These are phyloP conservation scores for Nezara viridula DNA, from an alignment of 2,888 invertebrate genomes.

Conservation along the genomic window DNA sequence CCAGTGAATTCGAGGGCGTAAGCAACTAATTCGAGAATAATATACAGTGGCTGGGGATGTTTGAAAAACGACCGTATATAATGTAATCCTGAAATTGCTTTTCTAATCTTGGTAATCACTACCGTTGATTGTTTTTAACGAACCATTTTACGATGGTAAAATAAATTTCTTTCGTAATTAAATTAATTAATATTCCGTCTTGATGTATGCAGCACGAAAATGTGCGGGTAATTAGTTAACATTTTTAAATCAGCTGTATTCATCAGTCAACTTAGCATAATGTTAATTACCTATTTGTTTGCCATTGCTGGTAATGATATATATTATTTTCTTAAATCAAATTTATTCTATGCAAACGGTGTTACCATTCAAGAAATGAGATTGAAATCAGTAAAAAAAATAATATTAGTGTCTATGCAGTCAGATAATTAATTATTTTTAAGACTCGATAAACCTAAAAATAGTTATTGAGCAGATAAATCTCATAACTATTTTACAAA, in stretches of 20 bases:
- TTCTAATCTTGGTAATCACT: not conserved
- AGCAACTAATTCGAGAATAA: too few species aligned
- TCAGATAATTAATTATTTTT: too few species aligned
- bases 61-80: not conserved
- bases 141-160: not conserved
- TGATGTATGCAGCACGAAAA: not conserved
- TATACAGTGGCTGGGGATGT: not conserved
- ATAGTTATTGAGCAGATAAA: too few species aligned
- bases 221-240: constrained; percentile 3
- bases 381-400: too few species aligned
- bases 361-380: not conserved
- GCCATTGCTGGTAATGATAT: not conserved
- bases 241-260: not conserved
- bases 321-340: not conserved
- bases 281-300: constrained; percentile 1
- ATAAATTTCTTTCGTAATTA: not conserved
- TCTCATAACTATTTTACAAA: too few species aligned
- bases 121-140: not conserved
- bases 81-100: not conserved
- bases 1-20: too few species aligned
- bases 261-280: not conserved
- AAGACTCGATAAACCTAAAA: not conserved
- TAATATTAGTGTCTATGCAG: not conserved
- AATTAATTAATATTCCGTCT: not conserved
- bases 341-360: not conserved